A percentile compares a stretch with the other conserved stretches of the same genome.
Conservation (phyloP, 2,113 vertebrate genomes). For the Tachuris rubrigastra region DNA sequence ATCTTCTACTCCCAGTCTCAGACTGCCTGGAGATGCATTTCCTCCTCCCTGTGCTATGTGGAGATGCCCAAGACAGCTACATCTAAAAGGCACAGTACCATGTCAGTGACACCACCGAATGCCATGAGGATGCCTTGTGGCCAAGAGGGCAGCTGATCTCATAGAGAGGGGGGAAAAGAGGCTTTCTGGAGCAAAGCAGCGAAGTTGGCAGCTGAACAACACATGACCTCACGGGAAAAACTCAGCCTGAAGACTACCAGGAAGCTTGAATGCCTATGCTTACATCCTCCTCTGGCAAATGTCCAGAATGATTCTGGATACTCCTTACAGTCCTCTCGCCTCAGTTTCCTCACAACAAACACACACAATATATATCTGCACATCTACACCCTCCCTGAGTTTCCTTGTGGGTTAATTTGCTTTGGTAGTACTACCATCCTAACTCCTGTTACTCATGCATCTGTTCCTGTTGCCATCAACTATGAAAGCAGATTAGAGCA, state of each 20-base stretch:
- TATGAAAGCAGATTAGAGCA: background rate
- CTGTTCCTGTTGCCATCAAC: background rate
- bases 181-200: background rate
- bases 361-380: background rate
- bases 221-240: background rate
- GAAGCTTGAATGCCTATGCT: background rate
- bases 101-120: background rate
- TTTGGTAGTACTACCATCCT: background rate
- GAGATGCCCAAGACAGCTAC: background rate
- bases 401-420: background rate
- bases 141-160: background rate
- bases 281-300: background rate
- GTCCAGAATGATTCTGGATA: background rate
- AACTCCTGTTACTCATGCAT: background rate
- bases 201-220: background rate
- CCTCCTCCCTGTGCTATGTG: rapidly evolving
- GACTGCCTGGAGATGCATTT: background rate
- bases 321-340: background rate
- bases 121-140: background rate
- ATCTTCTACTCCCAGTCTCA: background rate
- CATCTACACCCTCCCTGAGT: background rate
- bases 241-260: background rate
- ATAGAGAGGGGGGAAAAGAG: background rate
- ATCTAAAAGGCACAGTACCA: background rate
- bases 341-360: background rate